Base-by-base conservation (phyloP, 2,797 vertebrate genomes). In the Sciaenops ocellatus region DNA sequence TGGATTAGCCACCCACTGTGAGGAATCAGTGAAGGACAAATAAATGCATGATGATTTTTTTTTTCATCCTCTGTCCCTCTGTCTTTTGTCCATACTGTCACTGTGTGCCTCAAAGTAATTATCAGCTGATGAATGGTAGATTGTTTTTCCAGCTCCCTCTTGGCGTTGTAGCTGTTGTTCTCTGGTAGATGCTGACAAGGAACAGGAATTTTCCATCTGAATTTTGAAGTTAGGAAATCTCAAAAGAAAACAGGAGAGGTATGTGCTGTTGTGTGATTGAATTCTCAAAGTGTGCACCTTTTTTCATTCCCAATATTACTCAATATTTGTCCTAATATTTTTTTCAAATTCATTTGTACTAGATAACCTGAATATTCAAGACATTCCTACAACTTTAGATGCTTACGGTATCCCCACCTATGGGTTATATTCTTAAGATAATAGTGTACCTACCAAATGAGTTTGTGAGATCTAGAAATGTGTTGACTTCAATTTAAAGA, bases 1-100 rank as follows among this genome's bases (percentile, higher is more conserved):
- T 63, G 88, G 88, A 93, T 95, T 94, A 94, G 84, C 90, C 93
- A 85, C 94, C 93, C 91, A 90, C 92, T 91, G 92, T 41, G 92
- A 88, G 88, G 87, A 92, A 85, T 86, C 83, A 84, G 83, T 55
- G 30, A 89, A 85, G 85, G 87, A 92, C 87, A 77, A 82, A 85
- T 74, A 76, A 75, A 81, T 70, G 82, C 85, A 68, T 69, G 80
- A 84, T 60, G 82, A 42, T 62, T 74, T 73, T 73, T 59, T 66
- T 48, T 30, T 22, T 18, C n/a, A 73, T 80, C 64, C 62, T 75
- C 69, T 60, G 73, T 83, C 67, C 74, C 68, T 85, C 63, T 64
- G 46, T 77, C 73, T 69, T 86, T 89, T 86, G 84, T 86, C 85
- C 76, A 4, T 2, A 65, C 83, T 85, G 88, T 88, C 90, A 82